Percentiles rank a stretch among this genome's conserved stretches.
phyloP scores from a whole-genome alignment of 2,888 invertebrate species.

The Megamerina dolium region DNA sequence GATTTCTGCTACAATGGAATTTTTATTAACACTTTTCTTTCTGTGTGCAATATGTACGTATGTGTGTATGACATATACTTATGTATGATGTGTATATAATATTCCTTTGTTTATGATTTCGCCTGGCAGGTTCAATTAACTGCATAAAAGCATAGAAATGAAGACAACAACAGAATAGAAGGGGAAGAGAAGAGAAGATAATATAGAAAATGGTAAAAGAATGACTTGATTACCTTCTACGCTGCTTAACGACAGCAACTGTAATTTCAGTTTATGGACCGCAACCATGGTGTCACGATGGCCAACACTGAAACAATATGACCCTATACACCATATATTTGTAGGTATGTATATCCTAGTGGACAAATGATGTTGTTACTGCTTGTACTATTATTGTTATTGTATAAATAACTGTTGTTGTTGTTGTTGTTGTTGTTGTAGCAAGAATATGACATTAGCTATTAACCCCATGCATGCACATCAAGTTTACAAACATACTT shows the following conservation, averaged over 20 bases:
- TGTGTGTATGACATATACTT: too few relatives aligned
- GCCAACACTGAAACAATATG: constrained; percentile 25
- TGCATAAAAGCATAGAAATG: constrained; percentile 7
- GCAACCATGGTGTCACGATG: constrained; percentile 14
- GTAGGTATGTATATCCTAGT: too few relatives aligned
- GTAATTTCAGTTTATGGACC: constrained; percentile 41
- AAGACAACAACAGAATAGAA: background rate
- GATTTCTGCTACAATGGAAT: too few relatives aligned
- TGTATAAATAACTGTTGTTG: constrained; percentile 30
- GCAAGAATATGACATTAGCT: constrained; percentile 40
- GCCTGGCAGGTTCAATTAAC: constrained; percentile 29
- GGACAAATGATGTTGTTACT: constrained; percentile 36
- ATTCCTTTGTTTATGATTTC: constrained; percentile 2
- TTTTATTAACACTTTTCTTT: constrained; percentile 5
- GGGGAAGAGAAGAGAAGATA: background rate
- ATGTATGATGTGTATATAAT: too few relatives aligned
- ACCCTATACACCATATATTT: constrained; percentile 26
- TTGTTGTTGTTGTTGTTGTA: constrained; percentile 21
- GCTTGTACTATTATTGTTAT: constrained; percentile 14
- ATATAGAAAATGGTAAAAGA: background rate
- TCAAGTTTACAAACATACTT: constrained; percentile 31
- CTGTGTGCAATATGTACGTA: too few relatives aligned
- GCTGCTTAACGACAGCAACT: constrained; percentile 32
- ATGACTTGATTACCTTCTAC: constrained; percentile 8
- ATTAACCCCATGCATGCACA: constrained; percentile 41